Evolutionary conservation across 2,888 invertebrate genomes (phyloP).

Genomic region (Cantharis rustica): DNA sequence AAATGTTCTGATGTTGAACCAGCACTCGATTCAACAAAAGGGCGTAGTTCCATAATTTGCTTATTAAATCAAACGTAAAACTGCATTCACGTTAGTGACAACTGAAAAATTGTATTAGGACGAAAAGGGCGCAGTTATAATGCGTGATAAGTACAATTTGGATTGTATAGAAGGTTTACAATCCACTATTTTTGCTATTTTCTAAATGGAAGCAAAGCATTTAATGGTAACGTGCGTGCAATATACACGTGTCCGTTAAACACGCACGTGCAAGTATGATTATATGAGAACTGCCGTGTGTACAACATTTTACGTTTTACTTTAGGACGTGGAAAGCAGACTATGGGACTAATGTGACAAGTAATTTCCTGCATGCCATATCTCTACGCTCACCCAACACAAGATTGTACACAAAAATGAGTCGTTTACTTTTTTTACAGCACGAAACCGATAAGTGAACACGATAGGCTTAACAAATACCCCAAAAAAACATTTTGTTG

Average conservation of each 20-base stretch:
- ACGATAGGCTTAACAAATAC: constrained; percentile 18
- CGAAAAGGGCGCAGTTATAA: constrained; percentile 19
- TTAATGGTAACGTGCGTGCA: constrained; percentile 27
- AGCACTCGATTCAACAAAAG: constrained; percentile 20
- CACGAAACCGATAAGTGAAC: constrained; percentile 25
- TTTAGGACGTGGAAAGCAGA: constrained; percentile 16
- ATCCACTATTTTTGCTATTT: constrained; percentile 25
- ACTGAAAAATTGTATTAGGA: constrained; percentile 18
- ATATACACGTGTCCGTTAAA: constrained; percentile 33
- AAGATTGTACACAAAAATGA: constrained; percentile 28
- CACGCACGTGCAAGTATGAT: constrained; percentile 37
- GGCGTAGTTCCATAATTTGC: constrained; percentile 29
- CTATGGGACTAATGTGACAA: constrained; percentile 34
- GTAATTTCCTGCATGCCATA: constrained; percentile 37
- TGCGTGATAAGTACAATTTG: constrained; percentile 30
- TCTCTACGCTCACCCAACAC: constrained; percentile 19
- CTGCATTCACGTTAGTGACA: constrained; percentile 22
- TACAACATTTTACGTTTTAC: constrained; percentile 23
- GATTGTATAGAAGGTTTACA: constrained; percentile 24
- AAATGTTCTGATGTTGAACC: not conserved
- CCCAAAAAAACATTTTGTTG: not conserved
- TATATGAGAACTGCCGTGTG: constrained; percentile 25
- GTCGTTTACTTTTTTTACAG: constrained; percentile 26
- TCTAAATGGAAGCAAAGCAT: constrained; percentile 11
- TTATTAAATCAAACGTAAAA: constrained; percentile 34